A percentile compares a stretch with the other conserved stretches of the same genome.
Conservation (phyloP, 2,888 invertebrate genomes). For the Steinernema scapterisci region DNA sequence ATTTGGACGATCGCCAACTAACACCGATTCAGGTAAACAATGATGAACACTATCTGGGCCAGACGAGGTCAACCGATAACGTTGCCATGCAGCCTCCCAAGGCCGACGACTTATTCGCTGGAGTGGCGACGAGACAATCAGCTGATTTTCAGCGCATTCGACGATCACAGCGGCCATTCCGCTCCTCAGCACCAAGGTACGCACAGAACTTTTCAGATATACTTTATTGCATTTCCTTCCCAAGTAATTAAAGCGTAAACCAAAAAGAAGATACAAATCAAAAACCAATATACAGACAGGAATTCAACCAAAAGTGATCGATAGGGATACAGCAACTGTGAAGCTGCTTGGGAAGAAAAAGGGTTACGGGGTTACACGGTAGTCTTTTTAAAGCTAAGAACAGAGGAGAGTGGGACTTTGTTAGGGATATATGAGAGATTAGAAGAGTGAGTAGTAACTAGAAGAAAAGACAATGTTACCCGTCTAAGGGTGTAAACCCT, state of each 20-base stretch:
- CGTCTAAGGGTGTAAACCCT: not conserved
- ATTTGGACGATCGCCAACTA: not conserved
- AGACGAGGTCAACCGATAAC: slow-evolving; percentile 48
- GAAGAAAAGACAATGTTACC: not conserved
- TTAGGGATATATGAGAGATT: too few relatives aligned
- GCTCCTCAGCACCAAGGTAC: slow-evolving; percentile 54
- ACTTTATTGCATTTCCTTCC: not conserved
- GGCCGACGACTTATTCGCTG: slow-evolving; percentile 47
- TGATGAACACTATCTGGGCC: slow-evolving; percentile 57
- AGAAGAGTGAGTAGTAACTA: not conserved
- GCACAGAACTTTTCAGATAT: slow-evolving; percentile 29
- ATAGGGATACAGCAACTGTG: not conserved
- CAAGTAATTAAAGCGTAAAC: not conserved
- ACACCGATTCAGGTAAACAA: slow-evolving; percentile 27
- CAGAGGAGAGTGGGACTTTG: slow-evolving; percentile 19
- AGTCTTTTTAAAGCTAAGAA: slow-evolving; percentile 7
- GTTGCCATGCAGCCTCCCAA: slow-evolving; percentile 46
- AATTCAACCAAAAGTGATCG: not conserved
- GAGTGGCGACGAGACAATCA: slow-evolving; percentile 57
- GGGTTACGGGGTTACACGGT: not conserved
- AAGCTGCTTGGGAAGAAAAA: not conserved
- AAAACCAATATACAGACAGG: not conserved
- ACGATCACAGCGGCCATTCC: slow-evolving; percentile 50
- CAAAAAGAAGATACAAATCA: not conserved
- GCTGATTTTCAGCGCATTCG: slow-evolving; percentile 55